Percentiles rank a stretch among this genome's conserved stretches.
phyloP scores from a whole-genome alignment of 2,797 vertebrate species.

The Anolis apletophallus region DNA sequence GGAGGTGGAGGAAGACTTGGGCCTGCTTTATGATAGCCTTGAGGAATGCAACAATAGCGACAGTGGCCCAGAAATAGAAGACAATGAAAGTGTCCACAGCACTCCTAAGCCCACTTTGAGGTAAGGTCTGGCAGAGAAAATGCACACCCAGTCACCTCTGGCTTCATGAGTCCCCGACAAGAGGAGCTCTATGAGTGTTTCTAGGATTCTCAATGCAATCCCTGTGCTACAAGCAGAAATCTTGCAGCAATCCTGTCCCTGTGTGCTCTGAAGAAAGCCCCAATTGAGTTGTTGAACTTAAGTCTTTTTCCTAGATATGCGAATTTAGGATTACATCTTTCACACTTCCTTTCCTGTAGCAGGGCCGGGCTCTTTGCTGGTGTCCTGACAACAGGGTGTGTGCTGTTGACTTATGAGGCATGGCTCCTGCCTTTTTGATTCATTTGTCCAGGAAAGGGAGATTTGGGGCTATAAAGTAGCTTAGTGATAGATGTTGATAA shows the following conservation, averaged over 20 bases:
- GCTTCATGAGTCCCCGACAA: neutral
- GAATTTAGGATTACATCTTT: neutral
- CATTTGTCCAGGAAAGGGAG: slow-evolving; percentile 35
- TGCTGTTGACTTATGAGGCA: neutral
- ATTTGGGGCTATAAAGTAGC: neutral
- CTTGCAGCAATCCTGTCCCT: neutral
- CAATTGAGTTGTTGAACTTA: neutral
- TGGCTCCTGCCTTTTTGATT: slow-evolving; percentile 11
- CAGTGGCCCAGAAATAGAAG: slow-evolving; percentile 96
- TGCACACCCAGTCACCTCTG: neutral
- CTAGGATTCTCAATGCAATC: neutral
- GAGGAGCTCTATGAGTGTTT: slow-evolving; percentile 18
- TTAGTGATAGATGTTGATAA: slow-evolving; percentile 11
- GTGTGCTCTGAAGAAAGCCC: neutral
- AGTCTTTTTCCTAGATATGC: neutral
- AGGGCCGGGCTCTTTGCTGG: neutral
- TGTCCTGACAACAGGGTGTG: neutral
- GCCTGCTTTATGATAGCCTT: slow-evolving; percentile 95
- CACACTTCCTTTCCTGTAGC: neutral
- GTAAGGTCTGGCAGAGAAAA: slow-evolving; percentile 72
- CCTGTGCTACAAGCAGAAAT: neutral
- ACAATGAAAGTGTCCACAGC: slow-evolving; percentile 96
- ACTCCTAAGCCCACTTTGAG: slow-evolving; percentile 91
- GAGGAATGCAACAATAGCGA: slow-evolving; percentile 98
- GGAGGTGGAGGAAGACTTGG: slow-evolving; percentile 95